These are phyloP conservation scores for Patagioenas fasciata DNA, from an alignment of 2,113 vertebrate genomes.

Conservation along the genomic window DNA sequence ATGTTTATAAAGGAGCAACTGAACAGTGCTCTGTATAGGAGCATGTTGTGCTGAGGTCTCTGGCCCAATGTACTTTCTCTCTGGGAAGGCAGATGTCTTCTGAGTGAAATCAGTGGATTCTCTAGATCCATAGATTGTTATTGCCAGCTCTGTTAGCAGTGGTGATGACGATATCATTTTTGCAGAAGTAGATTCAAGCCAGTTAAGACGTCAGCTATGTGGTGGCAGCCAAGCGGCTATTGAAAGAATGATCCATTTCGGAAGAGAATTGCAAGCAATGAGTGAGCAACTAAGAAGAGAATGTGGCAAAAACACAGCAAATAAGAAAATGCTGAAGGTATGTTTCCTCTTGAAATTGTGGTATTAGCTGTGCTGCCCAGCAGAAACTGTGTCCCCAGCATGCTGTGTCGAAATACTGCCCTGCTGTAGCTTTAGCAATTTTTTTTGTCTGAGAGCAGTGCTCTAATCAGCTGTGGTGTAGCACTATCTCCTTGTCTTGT, in stretches of 20 bases:
- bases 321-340: constrained; percentile 99
- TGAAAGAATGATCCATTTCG: constrained; percentile 98
- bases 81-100: background rate
- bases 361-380: background rate
- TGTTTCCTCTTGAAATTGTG: background rate
- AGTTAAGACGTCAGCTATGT: constrained; percentile 92
- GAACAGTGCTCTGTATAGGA: accelerated
- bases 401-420: too few species aligned
- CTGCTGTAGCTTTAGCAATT: too few species aligned
- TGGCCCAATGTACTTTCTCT: accelerated
- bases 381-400: too few species aligned
- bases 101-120: background rate
- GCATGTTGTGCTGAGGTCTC: accelerated
- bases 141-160: background rate
- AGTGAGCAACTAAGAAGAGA: constrained; percentile 96
- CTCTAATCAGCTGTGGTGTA: background rate
- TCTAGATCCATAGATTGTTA: background rate
- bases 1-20: background rate
- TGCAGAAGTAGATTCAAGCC: constrained; percentile 92
- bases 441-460: background rate
- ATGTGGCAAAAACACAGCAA: constrained; percentile 94
- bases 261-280: constrained; percentile 96
- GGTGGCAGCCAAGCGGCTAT: constrained; percentile 97
- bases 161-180: constrained; percentile 10
- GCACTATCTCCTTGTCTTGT: background rate